Base-by-base conservation (phyloP, 2,113 vertebrate species). In the Vulpes lagopus region DNA sequence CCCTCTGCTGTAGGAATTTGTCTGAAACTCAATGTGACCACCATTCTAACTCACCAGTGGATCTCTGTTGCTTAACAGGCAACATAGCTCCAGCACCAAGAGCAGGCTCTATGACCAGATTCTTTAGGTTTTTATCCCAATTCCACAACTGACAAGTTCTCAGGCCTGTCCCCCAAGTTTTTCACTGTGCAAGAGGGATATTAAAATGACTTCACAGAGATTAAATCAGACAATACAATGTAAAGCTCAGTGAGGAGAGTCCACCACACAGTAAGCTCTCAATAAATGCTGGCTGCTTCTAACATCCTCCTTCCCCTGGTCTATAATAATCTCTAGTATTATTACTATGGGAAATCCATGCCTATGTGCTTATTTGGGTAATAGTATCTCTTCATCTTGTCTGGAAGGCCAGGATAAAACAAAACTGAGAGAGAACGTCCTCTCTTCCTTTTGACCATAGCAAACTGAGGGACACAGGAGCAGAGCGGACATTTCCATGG, bases 271-370 rank as follows among this genome's bases (percentile, higher is more conserved):
- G 74, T 2, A 14, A 6, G 15, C 0, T 0, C 27, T 86, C 73
- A 17, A 0, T 35, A 69, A 53, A 69, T 5, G 15, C 17, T 11
- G 19, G 51, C 32, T 55, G 57, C 22, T 55, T 8, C 0, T 20
- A 23, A 5, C 9, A 11, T 16, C 35, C 14, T 27, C 73, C 3
- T 55, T 8, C 1, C 11, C 51, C 23, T 8, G 22, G 30, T 90
- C 4, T 23, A 5, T 20, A 43, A 74, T 27, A 53, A 38, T 8
- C 67, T 27, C 32, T 20, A 43, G 14, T 3, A 27, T 51, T 62
- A 65, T 51, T 35, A 10, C 43, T 22, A 64, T 0, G 1, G 71
- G 49, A 89, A 67, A 22, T 1, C 8, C 55, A 20, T 0, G 10
- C 0, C 1, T 5, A 20, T 35, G 27, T 20, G 38, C 11, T 51